Conservation (phyloP, 2,888 invertebrate genomes). For the Drosophila aldrichi region DNA sequence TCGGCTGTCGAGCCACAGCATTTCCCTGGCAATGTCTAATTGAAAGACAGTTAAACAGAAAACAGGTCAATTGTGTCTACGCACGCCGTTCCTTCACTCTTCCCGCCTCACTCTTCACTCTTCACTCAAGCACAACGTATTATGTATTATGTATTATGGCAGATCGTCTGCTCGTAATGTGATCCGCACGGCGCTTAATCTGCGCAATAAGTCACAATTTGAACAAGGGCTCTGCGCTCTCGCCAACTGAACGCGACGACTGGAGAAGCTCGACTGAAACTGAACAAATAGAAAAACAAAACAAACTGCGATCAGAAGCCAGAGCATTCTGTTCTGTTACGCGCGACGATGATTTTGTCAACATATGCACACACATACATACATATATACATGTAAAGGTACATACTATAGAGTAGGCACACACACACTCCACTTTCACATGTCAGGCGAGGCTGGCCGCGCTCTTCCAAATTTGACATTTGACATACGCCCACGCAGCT, state of each 20-base stretch:
- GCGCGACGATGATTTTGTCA: conserved; percentile 2
- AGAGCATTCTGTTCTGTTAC: conserved; percentile 32
- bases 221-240: conserved; percentile 18
- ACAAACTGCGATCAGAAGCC: conserved; percentile 49
- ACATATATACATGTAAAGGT: neutral
- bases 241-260: conserved; percentile 71
- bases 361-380: neutral
- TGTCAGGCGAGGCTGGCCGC: conserved; percentile 1
- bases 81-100: conserved; percentile 10
- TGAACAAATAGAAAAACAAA: conserved; percentile 10
- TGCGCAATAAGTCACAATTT: conserved; percentile 30
- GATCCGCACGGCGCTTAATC: conserved; percentile 32
- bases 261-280: conserved; percentile 77
- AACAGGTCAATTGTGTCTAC: conserved; percentile 68
- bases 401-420: too few species aligned
- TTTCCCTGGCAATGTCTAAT: conserved; percentile 11
- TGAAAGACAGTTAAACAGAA: conserved; percentile 12
- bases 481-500: conserved; percentile 70
- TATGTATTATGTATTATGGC: conserved; percentile 4
- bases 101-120: too few species aligned
- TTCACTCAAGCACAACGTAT: conserved; percentile 5
- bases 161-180: conserved; percentile 16
- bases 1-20: conserved; percentile 24
- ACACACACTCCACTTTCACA: conserved; percentile 23
- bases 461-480: conserved; percentile 61